Evolutionary conservation across 2,797 vertebrate genomes (phyloP).

Genomic region (Pogoniulus pusillus): DNA sequence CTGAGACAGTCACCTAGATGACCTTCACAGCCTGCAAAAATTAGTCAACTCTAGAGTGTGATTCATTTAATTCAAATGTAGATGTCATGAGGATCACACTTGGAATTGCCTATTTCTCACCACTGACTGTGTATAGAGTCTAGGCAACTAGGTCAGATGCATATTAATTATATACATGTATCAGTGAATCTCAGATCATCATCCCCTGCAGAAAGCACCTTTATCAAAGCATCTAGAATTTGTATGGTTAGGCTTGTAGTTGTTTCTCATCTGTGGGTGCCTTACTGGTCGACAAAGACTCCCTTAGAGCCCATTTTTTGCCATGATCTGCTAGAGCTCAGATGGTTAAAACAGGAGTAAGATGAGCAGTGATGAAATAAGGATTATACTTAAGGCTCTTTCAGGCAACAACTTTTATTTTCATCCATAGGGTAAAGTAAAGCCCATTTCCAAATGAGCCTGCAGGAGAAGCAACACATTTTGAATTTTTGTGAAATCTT

Average conservation of each 20-base stretch:
- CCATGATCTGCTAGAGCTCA: neutral
- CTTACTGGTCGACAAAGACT: neutral
- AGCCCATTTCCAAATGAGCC: neutral
- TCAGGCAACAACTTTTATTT: neutral
- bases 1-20: slow-evolving; percentile 35
- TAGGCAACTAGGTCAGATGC: neutral
- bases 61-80: slow-evolving; percentile 29
- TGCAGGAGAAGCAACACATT: neutral
- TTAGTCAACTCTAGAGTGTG: neutral
- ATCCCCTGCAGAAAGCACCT: neutral
- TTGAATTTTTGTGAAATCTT: neutral
- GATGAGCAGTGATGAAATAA: neutral
- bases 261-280: neutral
- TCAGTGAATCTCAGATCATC: neutral
- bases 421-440: neutral
- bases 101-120: neutral
- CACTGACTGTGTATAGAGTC: neutral
- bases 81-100: slow-evolving; percentile 2
- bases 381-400: neutral
- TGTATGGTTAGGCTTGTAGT: rapidly evolving
- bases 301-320: neutral
- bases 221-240: neutral
- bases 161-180: neutral
- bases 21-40: slow-evolving; percentile 18
- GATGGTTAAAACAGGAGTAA: neutral